Percentiles rank a stretch among this genome's conserved stretches.
phyloP scores from a whole-genome alignment of 2,113 vertebrate species.

The Telmatochromis sp. region DNA sequence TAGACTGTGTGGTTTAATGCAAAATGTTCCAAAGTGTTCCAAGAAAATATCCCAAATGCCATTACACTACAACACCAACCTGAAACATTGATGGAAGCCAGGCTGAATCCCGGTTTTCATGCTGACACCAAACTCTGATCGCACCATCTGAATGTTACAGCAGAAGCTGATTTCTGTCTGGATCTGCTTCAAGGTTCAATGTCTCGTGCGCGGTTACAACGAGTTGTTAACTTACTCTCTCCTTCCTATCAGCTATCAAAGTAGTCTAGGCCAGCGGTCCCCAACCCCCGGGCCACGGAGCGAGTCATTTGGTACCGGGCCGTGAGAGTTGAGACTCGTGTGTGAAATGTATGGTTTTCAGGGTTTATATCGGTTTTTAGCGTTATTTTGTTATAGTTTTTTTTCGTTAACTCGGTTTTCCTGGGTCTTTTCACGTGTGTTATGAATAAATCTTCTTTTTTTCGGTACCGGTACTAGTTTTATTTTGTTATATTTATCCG shows the following conservation, averaged over 20 bases:
- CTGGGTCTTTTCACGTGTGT: not conserved
- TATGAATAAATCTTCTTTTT: not conserved
- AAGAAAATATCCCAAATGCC: not conserved
- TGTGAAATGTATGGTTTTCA: not conserved
- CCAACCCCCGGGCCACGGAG: accelerated
- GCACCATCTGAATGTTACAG: not conserved
- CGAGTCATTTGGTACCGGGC: not conserved
- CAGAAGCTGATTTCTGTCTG: not conserved
- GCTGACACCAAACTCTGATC: not conserved
- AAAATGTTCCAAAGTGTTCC: not conserved
- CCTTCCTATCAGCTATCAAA: not conserved
- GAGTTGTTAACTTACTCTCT: not conserved
- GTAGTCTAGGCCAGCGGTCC: not conserved
- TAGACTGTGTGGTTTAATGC: not conserved
- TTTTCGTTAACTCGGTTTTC: not conserved
- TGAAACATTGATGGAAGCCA: not conserved
- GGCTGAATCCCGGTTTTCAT: not conserved
- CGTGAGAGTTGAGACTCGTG: not conserved
- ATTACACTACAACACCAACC: not conserved
- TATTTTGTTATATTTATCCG: not conserved
- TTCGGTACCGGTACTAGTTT: not conserved
- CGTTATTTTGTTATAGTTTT: not conserved
- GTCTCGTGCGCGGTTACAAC: accelerated
- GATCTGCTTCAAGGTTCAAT: not conserved
- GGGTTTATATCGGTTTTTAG: not conserved